A percentile compares a stretch with the other conserved stretches of the same genome.
Conservation (phyloP, 2,888 invertebrate species). For the Nomada goodeniana region DNA sequence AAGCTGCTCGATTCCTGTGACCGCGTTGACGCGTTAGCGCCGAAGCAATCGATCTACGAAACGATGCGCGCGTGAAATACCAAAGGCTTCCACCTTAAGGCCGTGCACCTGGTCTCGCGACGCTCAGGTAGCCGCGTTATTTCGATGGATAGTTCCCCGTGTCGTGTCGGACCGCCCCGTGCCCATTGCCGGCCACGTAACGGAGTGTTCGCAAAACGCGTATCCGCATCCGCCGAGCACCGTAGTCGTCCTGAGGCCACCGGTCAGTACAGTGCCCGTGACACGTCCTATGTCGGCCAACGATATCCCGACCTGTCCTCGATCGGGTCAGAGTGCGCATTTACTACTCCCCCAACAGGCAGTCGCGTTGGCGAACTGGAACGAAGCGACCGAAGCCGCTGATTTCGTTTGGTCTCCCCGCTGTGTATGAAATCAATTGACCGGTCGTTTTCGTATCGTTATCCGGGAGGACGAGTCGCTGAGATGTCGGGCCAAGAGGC, state of each 20-base stretch:
- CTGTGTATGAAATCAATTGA: background rate
- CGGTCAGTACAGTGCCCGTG: slow-evolving; percentile 47
- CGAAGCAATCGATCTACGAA: background rate
- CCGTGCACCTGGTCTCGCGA: too few species aligned
- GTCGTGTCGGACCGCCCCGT: slow-evolving; percentile 8
- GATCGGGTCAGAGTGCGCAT: slow-evolving; percentile 49
- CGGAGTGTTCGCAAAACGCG: slow-evolving; percentile 31
- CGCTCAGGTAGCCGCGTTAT: background rate
- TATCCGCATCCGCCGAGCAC: background rate
- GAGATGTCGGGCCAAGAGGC: background rate
- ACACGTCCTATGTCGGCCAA: slow-evolving; percentile 45
- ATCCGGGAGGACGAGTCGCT: background rate
- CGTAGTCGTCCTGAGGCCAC: slow-evolving; percentile 33
- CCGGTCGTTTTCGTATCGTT: slow-evolving; percentile 4
- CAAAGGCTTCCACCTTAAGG: too few species aligned
- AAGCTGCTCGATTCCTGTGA: background rate
- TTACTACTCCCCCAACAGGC: slow-evolving; percentile 19
- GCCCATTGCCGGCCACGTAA: slow-evolving; percentile 34
- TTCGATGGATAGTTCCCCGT: background rate
- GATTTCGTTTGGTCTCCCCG: background rate
- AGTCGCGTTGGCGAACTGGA: slow-evolving; percentile 39
- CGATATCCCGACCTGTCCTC: slow-evolving; percentile 49
- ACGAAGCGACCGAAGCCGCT: background rate
- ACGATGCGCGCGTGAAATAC: background rate
- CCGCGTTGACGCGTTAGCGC: background rate